Conservation (phyloP, 2,888 invertebrate genomes). For the Pycnomerus fuliginosus region DNA sequence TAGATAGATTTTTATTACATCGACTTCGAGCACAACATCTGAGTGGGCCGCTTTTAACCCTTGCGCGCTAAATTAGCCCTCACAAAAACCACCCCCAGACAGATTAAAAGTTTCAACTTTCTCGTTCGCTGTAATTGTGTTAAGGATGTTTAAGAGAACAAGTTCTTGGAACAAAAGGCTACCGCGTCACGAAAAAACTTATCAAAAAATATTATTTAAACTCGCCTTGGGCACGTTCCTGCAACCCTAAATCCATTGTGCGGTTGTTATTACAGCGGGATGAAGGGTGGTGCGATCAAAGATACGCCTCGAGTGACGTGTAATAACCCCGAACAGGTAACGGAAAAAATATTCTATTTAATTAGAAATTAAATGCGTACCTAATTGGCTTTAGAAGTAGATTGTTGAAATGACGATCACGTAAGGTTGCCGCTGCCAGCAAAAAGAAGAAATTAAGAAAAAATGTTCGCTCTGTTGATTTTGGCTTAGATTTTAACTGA, state of each 20-base stretch:
- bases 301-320: slow-evolving; percentile 21
- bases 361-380: slow-evolving; percentile 1
- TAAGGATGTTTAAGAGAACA: slow-evolving; percentile 6
- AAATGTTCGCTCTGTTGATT: too few species aligned
- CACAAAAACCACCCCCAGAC: not conserved
- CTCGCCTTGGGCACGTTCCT: slow-evolving; percentile 13
- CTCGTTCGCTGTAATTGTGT: slow-evolving; percentile 7
- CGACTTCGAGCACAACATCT: slow-evolving; percentile 7
- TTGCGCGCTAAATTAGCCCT: slow-evolving; percentile 1
- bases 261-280: slow-evolving; percentile 16
- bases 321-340: slow-evolving; percentile 21
- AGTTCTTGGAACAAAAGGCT: slow-evolving; percentile 16
- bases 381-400: too few species aligned
- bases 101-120: not conserved
- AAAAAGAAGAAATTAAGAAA: too few species aligned
- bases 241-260: slow-evolving; percentile 20
- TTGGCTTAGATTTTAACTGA: too few species aligned
- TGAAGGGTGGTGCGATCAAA: slow-evolving; percentile 20
- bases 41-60: slow-evolving; percentile 9
- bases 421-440: too few species aligned
- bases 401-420: too few species aligned
- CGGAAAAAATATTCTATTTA: not conserved
- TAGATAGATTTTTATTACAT: slow-evolving; percentile 23
- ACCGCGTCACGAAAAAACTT: slow-evolving; percentile 20
- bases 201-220: slow-evolving; percentile 26